Evolutionary conservation across 2,797 vertebrate genomes (phyloP), one percentile per base, ranked within the genome.

Genomic region (Aulostomus chinensis): DNA sequence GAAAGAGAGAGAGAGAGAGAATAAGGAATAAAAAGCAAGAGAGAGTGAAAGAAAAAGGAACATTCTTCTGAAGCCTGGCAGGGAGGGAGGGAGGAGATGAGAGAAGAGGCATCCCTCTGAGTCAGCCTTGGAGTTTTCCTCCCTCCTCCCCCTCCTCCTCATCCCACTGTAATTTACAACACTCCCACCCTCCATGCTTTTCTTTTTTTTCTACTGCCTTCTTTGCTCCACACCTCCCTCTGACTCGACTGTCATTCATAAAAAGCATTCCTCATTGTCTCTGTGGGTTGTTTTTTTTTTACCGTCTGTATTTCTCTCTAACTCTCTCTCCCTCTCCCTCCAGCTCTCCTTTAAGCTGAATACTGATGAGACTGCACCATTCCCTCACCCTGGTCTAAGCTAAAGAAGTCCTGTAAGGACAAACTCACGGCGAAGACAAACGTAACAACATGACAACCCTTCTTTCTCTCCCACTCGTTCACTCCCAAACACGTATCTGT

Each of bases 331-430:
- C 39, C 50, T 50, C 16, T 28, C 37, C 25, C 15, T 16, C 5
- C 37, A 15, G 28, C 14, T 34, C 10, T 25, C 17, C 38, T 55
- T 60, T 66, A 56, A n/a, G 37, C 72, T 73, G 81, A 84, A 83
- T 83, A 73, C 66, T 74, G 68, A 84, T 83, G 74, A 60, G 72
- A 83, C 78, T 83, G 80, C 76, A 52, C 62, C 71, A 86, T 73
- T 82, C 73, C 58, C 54, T 77, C 38, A 12, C 42, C 56, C 69
- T 75, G 56, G 73, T 71, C 50, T 41, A 48, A 56, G 73, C 39
- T 51, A 58, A 62, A 58, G 35, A 68, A 46, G 52, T 73, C 77
- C 57, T 66, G 41, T 53, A 62, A 69, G 59, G 62, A 69, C 21
- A n/a, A 73, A 52, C 48, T 53, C 8, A 14, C 50, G 62, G 53